These are phyloP conservation scores for Stenodema calcarata DNA, from an alignment of 2,888 invertebrate species.

Conservation along the genomic window DNA sequence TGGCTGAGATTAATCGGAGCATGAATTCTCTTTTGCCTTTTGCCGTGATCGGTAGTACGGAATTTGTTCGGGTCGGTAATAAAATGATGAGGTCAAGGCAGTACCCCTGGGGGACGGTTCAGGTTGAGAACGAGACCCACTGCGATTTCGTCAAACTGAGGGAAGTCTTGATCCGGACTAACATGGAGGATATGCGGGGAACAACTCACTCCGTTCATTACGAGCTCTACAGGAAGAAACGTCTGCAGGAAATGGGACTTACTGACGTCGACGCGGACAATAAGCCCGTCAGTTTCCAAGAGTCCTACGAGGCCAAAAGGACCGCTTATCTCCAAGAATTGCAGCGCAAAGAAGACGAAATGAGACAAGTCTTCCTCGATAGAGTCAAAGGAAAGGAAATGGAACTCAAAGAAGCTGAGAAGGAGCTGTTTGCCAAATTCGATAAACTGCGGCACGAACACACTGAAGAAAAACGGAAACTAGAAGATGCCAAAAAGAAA, in stretches of 20 bases:
- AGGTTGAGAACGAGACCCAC: conserved; percentile 98
- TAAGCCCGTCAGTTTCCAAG: conserved; percentile 91
- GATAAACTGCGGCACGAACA: conserved; percentile 95
- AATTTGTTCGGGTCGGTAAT: conserved; percentile 95
- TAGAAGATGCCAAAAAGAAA: conserved; percentile 89
- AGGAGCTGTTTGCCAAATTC: conserved; percentile 93
- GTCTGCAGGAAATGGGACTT: conserved; percentile 90
- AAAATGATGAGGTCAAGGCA: conserved; percentile 95
- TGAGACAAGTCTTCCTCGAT: conserved; percentile 97
- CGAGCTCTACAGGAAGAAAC: conserved; percentile 90
- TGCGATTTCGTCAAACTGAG: conserved; percentile 99
- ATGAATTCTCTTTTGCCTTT: conserved; percentile 98
- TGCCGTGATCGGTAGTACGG: conserved; percentile 98
- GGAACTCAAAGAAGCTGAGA: conserved; percentile 95
- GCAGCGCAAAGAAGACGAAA: conserved; percentile 96
- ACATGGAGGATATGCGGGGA: conserved; percentile 99
- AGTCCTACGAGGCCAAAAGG: conserved; percentile 93
- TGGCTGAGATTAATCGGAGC: conserved; percentile 83
- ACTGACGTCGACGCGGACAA: conserved; percentile 92
- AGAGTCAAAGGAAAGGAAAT: conserved; percentile 97
- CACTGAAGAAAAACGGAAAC: conserved; percentile 91
- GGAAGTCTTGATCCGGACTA: conserved; percentile 97
- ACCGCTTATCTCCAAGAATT: conserved; percentile 89
- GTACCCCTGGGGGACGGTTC: conserved; percentile 99
- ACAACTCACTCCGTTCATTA: conserved; percentile 96